These are phyloP conservation scores for Notodonta dromedarius DNA, from an alignment of 2,888 invertebrate genomes.

Conservation along the genomic window DNA sequence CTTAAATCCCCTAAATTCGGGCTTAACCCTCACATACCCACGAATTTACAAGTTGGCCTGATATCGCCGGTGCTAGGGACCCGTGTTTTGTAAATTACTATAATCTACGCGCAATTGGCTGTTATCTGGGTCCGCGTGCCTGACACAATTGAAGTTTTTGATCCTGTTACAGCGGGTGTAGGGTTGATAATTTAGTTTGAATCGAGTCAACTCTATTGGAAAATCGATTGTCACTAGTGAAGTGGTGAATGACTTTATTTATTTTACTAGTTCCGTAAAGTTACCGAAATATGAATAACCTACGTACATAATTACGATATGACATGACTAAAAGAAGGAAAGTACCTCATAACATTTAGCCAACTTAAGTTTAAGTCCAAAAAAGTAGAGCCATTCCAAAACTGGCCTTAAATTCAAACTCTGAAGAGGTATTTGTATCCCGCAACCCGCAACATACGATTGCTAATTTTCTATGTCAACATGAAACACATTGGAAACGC, in stretches of 20 bases:
- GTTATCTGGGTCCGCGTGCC: constrained; percentile 38
- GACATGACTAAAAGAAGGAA: no score
- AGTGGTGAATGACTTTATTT: not conserved
- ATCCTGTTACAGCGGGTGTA: constrained; percentile 46
- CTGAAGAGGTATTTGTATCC: no score
- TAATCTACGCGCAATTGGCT: constrained; percentile 38
- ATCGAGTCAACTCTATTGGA: constrained; percentile 37
- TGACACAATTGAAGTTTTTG: constrained; percentile 57
- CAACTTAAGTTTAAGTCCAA: no score
- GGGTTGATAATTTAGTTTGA: constrained; percentile 51
- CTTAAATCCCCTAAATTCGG: constrained; percentile 32
- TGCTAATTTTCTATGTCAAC: no score
- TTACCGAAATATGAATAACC: no score
- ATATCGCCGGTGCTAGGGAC: constrained; percentile 29
- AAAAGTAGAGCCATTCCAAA: no score
- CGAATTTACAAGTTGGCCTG: constrained; percentile 41
- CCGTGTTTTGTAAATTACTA: constrained; percentile 39
- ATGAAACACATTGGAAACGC: not conserved
- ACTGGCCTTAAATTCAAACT: no score
- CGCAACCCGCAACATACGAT: no score
- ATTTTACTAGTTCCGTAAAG: no score
- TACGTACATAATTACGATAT: no score
- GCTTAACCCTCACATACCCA: constrained; percentile 37
- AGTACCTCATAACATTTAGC: no score
- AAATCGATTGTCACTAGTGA: constrained; percentile 24